Percentiles rank a stretch among this genome's conserved stretches.
These are phyloP conservation scores for Aradophagus sp. DNA, from an alignment of 1,140 invertebrate species.

Conservation along the genomic window DNA sequence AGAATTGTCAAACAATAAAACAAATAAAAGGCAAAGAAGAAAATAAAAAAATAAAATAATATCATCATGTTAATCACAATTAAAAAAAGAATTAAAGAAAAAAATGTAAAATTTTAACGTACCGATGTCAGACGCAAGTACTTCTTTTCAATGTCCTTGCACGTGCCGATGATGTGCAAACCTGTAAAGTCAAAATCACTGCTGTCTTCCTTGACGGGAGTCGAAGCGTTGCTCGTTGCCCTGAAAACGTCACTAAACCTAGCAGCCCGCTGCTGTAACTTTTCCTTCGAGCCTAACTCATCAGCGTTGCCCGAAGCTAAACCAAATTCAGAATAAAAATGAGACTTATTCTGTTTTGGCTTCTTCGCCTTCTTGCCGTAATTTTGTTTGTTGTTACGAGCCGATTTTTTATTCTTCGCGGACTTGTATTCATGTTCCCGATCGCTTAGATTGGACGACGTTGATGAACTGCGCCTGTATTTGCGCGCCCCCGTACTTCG, in stretches of 20 bases:
- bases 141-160: slow-evolving; percentile 93
- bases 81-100: background rate
- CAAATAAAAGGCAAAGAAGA: too few relatives aligned
- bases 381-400: slow-evolving; percentile 68
- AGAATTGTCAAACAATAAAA: too few relatives aligned
- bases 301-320: slow-evolving; percentile 77
- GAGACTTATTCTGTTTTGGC: slow-evolving; percentile 77
- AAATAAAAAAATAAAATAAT: too few relatives aligned
- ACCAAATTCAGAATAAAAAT: slow-evolving; percentile 83
- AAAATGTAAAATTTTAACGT: too few relatives aligned
- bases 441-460: slow-evolving; percentile 68
- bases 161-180: slow-evolving; percentile 94
- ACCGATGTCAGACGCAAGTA: slow-evolving; percentile 94
- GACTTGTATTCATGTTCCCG: slow-evolving; percentile 68
- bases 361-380: slow-evolving; percentile 76
- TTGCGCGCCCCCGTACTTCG: slow-evolving; percentile 66
- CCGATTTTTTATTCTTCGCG: slow-evolving; percentile 64
- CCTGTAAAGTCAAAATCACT: slow-evolving; percentile 86
- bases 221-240: slow-evolving; percentile 60
- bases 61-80: too few relatives aligned
- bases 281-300: slow-evolving; percentile 82
- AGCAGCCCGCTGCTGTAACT: slow-evolving; percentile 89
- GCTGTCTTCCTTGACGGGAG: slow-evolving; percentile 75
- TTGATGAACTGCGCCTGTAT: slow-evolving; percentile 69
- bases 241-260: slow-evolving; percentile 80